These are phyloP conservation scores for Forficula auricularia DNA, from an alignment of 1,140 invertebrate species.

Conservation along the genomic window DNA sequence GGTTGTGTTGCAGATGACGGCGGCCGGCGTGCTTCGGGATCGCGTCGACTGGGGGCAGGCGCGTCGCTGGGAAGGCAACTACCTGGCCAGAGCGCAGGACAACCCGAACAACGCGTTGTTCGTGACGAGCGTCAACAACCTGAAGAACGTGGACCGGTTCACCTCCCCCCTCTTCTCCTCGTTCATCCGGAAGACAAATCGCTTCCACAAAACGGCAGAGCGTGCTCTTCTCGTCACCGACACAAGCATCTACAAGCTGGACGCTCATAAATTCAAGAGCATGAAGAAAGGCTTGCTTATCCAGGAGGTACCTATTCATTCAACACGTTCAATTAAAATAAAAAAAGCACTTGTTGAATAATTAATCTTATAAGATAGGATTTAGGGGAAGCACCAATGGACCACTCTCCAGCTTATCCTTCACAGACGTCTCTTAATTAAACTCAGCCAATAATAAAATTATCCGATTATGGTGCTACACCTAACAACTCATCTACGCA, in stretches of 20 bases:
- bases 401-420: too few species aligned
- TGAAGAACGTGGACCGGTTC: constrained; percentile 55
- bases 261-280: constrained; percentile 67
- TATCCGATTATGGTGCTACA: too few species aligned
- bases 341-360: too few species aligned
- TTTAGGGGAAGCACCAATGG: too few species aligned
- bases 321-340: too few species aligned
- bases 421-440: too few species aligned
- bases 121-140: constrained; percentile 44
- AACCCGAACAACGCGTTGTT: constrained; percentile 57
- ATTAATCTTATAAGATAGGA: too few species aligned
- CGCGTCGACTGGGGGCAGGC: constrained; percentile 65
- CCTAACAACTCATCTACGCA: too few species aligned
- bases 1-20: constrained; percentile 56
- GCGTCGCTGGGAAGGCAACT: constrained; percentile 82
- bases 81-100: constrained; percentile 56
- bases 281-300: constrained; percentile 70
- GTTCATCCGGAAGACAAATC: constrained; percentile 40
- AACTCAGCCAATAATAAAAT: too few species aligned
- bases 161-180: constrained; percentile 34
- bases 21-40: constrained; percentile 56
- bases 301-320: constrained; percentile 49
- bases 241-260: constrained; percentile 73
- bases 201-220: constrained; percentile 74
- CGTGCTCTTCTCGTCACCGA: constrained; percentile 79